Evolutionary conservation across 1,140 invertebrate genomes (phyloP).

Genomic region (Diabrotica undecimpunctata): DNA sequence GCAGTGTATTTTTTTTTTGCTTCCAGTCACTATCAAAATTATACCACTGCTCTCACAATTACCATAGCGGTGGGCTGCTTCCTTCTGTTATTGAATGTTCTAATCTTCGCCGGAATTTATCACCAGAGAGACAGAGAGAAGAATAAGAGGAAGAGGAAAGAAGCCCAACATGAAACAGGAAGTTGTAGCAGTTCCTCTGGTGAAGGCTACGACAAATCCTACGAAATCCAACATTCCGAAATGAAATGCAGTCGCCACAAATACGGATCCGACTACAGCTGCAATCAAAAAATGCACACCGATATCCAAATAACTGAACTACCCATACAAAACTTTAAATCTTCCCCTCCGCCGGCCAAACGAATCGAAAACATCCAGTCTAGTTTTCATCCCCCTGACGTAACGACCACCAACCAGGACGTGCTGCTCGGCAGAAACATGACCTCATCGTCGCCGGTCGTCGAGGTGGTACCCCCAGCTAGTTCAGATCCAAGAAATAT

Average conservation of each 20-base stretch:
- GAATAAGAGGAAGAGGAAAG: constrained; percentile 60
- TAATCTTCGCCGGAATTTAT: constrained; percentile 93
- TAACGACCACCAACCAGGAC: constrained; percentile 44
- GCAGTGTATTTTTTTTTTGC: too few species aligned
- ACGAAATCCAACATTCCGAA: constrained; percentile 50
- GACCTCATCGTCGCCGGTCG: constrained; percentile 45
- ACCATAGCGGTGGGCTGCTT: constrained; percentile 90
- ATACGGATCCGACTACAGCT: constrained; percentile 61
- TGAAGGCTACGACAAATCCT: constrained; percentile 57
- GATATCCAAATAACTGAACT: constrained; percentile 66
- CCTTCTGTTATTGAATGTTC: constrained; percentile 81
- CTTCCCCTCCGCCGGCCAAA: constrained; percentile 56
- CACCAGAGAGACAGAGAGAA: constrained; percentile 76
- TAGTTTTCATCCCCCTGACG: constrained; percentile 52
- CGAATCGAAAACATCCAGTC: constrained; percentile 51
- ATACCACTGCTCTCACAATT: constrained; percentile 85
- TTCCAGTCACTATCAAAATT: constrained; percentile 77
- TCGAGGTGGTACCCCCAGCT: constrained; percentile 15
- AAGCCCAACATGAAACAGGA: constrained; percentile 67
- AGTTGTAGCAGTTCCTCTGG: constrained; percentile 58
- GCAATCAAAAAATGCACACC: constrained; percentile 58
- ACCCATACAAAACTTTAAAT: constrained; percentile 63
- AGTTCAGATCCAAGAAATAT: constrained; percentile 82
- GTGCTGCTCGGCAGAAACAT: constrained; percentile 42
- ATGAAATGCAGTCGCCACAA: constrained; percentile 42